Conservation (phyloP, 2,113 vertebrate genomes). For the Rissa tridactyla region DNA sequence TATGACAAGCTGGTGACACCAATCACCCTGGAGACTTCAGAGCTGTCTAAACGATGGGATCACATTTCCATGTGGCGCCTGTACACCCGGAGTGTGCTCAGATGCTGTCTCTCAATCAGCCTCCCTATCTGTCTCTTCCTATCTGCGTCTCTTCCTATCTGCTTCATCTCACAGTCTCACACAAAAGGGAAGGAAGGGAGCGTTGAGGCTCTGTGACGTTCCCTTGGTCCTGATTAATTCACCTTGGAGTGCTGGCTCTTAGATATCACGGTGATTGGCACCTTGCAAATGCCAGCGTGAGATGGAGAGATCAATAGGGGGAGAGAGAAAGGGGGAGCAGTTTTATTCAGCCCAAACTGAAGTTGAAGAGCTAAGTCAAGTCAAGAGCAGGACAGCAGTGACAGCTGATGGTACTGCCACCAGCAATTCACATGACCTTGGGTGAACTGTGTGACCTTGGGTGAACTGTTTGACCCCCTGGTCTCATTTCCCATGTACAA, state of each 20-base stretch:
- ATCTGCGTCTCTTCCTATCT: conserved; percentile 24
- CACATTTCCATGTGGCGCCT: background rate
- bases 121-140: conserved; percentile 2
- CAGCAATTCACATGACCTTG: background rate
- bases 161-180: conserved; percentile 12
- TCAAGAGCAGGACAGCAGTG: background rate
- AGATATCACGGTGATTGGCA: conserved; percentile 59
- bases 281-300: background rate
- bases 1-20: conserved; percentile 48
- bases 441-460: background rate
- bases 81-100: background rate
- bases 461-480: background rate
- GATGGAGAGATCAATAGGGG: background rate
- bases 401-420: background rate
- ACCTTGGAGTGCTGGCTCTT: background rate
- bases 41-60: conserved; percentile 58
- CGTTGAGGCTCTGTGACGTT: rapidly evolving
- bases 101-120: conserved; percentile 53
- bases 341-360: background rate
- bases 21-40: conserved; percentile 38
- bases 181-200: conserved; percentile 13
- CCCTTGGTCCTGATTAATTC: background rate
- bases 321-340: background rate
- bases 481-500: background rate
- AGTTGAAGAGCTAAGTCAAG: background rate